Evolutionary conservation across 2,113 vertebrate species (phyloP).

Genomic region (Camelus dromedarius): DNA sequence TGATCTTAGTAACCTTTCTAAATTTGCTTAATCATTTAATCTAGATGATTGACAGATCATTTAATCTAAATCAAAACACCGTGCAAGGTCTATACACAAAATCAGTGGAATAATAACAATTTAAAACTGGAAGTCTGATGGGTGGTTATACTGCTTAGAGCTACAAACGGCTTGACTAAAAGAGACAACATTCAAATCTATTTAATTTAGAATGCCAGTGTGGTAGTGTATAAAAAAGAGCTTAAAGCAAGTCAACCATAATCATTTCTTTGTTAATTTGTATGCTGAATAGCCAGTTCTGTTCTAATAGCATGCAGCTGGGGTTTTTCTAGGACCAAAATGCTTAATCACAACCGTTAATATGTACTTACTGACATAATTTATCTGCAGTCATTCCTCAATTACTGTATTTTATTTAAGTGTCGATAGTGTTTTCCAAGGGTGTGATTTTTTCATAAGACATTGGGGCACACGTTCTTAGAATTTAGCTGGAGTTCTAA

Average conservation of each 20-base stretch:
- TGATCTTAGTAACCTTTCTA: neutral
- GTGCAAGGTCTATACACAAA: neutral
- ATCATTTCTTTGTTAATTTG: conserved; percentile 30
- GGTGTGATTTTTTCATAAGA: neutral
- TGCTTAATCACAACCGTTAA: conserved; percentile 44
- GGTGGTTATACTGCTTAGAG: neutral
- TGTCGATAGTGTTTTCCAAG: neutral
- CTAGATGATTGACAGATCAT: neutral
- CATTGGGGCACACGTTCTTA: neutral
- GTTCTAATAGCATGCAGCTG: conserved; percentile 44
- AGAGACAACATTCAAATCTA: conserved; percentile 11
- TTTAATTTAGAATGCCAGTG: conserved; percentile 33
- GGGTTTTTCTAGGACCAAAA: neutral
- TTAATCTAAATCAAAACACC: conserved; percentile 9
- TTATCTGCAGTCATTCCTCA: conserved; percentile 40
- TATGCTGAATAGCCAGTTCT: conserved; percentile 32
- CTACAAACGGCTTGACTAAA: conserved; percentile 21
- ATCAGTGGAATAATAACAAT: neutral
- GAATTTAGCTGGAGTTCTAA: neutral
- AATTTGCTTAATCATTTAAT: neutral
- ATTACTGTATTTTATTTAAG: conserved; percentile 46
- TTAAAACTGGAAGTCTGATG: neutral
- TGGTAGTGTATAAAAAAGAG: neutral
- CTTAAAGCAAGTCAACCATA: conserved; percentile 31
- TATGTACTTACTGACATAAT: neutral